Conservation (phyloP, 1,140 invertebrate genomes). For the Drosophila navojoa region DNA sequence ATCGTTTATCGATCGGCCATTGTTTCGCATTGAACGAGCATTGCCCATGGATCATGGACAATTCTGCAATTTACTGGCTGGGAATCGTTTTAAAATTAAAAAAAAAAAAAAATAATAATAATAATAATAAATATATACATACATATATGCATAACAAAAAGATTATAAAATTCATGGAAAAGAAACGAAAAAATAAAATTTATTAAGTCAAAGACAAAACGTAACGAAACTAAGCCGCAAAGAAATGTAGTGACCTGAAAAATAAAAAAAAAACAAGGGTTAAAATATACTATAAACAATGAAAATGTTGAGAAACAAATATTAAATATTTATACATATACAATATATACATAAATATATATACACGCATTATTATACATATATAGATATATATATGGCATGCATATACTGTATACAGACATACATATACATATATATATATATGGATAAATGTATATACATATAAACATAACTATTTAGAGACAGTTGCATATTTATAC, state of each 20-base stretch:
- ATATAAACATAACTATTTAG: slow-evolving; percentile 44
- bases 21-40: background rate
- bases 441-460: slow-evolving; percentile 1
- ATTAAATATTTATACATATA: slow-evolving; percentile 58
- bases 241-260: slow-evolving; percentile 78
- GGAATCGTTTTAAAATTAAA: slow-evolving; percentile 47
- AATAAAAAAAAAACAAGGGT: background rate
- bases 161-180: background rate
- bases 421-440: no score
- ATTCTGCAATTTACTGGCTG: slow-evolving; percentile 54
- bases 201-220: slow-evolving; percentile 30
- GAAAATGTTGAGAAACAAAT: slow-evolving; percentile 23
- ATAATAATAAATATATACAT: background rate
- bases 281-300: slow-evolving; percentile 7
- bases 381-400: slow-evolving; percentile 37
- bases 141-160: slow-evolving; percentile 7
- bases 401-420: slow-evolving; percentile 38
- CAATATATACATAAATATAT: slow-evolving; percentile 24
- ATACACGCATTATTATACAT: slow-evolving; percentile 32
- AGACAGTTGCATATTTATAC: slow-evolving; percentile 70
- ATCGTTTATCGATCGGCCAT: slow-evolving; percentile 3
- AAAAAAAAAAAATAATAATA: slow-evolving; percentile 14
- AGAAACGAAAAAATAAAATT: background rate
- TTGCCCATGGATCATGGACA: slow-evolving; percentile 14
- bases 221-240: slow-evolving; percentile 46